Base-by-base conservation (phyloP, 1,140 invertebrate species). In the Papilio glaucus region DNA sequence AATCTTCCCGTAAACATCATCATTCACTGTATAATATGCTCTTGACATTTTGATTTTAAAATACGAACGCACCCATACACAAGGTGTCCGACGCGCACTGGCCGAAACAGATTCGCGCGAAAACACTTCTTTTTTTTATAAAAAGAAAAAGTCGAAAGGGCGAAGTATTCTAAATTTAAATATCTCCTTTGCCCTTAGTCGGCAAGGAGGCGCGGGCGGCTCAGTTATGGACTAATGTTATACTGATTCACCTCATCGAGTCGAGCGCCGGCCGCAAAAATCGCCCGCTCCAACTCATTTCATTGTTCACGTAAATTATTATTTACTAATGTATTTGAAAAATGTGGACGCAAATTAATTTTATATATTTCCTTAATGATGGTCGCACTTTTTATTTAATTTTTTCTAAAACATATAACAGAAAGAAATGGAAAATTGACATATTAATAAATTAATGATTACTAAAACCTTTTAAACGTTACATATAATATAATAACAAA, bases 101-200 rank as follows among this genome's bases (percentile, higher is more conserved):
- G 65, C 24, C 70, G 41, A 65, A 63, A 71, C 49, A 57, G 78
- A 79, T 78, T 83, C 77, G 77, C 77, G 71, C 77, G 73, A 80
- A 79, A 78, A 71, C 74, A 73, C 71, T 72, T 76, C 78, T 83
- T 77, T 74, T 77, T 81, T 73, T 76, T 73, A 71, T 78, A 77
- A 77, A 78, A 84, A 74, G 78, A 77, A 77, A 78, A 73, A 61
- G 71, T 69, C 45, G 75, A 80, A 85, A 84, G 80, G 81, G 82
- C 82, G 77, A 87, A 78, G 79, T 75, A 85, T 83, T 90, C 85
- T 88, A 88, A 89, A 88, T 90, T 89, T 89, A 91, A 89, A 91
- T 85, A 83, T 84, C 77, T 81, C 77, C 76, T 84, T 86, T 82
- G 78, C 77, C 78, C 78, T 84, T 81, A 78, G 73, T 78, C 81